A percentile compares a stretch with the other conserved stretches of the same genome.
Evolutionary conservation across 1,140 invertebrate genomes (phyloP).

Genomic region (Carposina sasakii): DNA sequence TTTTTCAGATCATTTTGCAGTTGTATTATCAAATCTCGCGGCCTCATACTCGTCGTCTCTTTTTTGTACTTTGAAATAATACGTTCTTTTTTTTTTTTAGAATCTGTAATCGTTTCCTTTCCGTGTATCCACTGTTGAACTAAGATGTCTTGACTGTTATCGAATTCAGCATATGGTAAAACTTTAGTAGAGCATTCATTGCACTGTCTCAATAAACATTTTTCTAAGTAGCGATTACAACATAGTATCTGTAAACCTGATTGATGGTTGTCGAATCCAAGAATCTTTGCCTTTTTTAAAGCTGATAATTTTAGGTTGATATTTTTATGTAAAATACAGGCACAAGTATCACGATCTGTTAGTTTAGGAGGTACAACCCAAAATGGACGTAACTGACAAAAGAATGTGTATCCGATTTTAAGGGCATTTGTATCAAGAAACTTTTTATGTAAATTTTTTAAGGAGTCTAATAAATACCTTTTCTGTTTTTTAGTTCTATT

Average conservation of each 20-base stretch:
- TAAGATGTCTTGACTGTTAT: too few species aligned
- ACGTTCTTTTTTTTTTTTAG: too few species aligned
- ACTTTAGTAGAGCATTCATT: not conserved
- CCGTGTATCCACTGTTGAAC: too few species aligned
- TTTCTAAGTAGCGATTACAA: not conserved
- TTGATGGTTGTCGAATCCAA: not conserved
- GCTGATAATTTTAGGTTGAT: not conserved
- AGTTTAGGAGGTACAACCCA: not conserved
- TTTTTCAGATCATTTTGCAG: too few species aligned
- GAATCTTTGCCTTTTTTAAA: not conserved
- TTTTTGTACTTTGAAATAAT: too few species aligned
- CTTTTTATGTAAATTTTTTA: not conserved
- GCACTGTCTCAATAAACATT: not conserved
- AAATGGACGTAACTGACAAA: not conserved
- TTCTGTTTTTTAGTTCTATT: slow-evolving; percentile 1
- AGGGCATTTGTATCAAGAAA: not conserved
- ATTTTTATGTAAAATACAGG: not conserved
- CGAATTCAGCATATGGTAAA: not conserved
- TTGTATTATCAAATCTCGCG: too few species aligned
- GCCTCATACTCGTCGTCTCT: too few species aligned
- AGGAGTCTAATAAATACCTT: not conserved
- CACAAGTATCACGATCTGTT: not conserved
- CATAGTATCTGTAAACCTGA: not conserved
- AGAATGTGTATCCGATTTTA: not conserved
- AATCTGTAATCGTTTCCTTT: too few species aligned